These are phyloP conservation scores for Harpegnathos saltator DNA, from an alignment of 1,140 invertebrate species.

Conservation along the genomic window DNA sequence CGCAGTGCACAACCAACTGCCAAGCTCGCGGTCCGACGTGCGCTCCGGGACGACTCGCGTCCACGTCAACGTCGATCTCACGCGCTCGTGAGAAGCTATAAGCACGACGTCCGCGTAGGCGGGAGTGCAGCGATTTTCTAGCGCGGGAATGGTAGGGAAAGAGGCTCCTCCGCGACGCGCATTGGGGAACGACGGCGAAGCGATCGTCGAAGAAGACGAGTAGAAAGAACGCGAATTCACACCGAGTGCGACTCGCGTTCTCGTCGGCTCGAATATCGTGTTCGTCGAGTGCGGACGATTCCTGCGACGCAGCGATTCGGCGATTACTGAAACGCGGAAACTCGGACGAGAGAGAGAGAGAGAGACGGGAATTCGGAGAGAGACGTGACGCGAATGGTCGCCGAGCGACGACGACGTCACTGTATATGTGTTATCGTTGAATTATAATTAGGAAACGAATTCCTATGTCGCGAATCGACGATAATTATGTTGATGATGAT, in stretches of 20 bases:
- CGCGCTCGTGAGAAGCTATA: conserved; percentile 37
- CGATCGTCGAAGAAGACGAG: no score
- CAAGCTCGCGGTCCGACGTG: conserved; percentile 9
- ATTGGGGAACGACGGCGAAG: no score
- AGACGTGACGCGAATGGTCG: not conserved
- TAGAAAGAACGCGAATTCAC: no score
- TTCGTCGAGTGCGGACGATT: no score
- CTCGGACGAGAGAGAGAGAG: no score
- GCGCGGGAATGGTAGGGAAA: no score
- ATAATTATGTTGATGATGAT: not conserved
- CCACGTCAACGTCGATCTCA: not conserved
- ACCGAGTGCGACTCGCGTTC: no score
- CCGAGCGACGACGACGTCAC: conserved; percentile 38
- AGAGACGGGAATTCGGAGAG: no score
- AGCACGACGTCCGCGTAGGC: conserved; percentile 27
- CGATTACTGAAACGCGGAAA: not conserved
- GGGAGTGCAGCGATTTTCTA: conserved; percentile 6
- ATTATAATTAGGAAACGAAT: conserved; percentile 68
- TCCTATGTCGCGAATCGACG: conserved; percentile 16
- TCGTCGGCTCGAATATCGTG: no score
- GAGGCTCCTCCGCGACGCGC: no score
- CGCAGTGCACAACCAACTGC: conserved; percentile 12
- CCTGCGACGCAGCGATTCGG: not conserved
- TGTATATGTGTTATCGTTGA: conserved; percentile 71
- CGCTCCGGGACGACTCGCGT: not conserved